Evolutionary conservation across 1,140 invertebrate species (phyloP).

Genomic region (Drosophila parvula): DNA sequence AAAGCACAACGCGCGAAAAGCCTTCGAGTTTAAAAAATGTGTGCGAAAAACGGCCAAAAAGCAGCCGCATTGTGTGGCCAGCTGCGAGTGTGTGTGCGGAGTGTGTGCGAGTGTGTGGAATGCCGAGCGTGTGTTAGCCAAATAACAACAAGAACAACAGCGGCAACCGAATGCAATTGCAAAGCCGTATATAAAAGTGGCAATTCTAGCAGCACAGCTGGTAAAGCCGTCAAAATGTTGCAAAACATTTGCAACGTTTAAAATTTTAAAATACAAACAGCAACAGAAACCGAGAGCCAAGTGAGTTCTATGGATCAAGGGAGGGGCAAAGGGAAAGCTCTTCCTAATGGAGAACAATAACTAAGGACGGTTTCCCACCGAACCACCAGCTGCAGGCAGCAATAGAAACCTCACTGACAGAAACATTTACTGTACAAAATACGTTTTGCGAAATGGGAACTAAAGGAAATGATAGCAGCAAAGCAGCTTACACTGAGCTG

Average conservation of each 20-base stretch:
- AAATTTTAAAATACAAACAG: slow-evolving; percentile 51
- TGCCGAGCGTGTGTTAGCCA: slow-evolving; percentile 42
- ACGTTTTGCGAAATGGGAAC: not conserved
- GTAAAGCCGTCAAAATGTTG: slow-evolving; percentile 45
- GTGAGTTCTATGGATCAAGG: slow-evolving; percentile 2
- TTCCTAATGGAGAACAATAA: slow-evolving; percentile 51
- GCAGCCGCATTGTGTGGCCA: slow-evolving; percentile 50
- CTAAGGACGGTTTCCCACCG: slow-evolving; percentile 27
- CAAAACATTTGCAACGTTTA: slow-evolving; percentile 52
- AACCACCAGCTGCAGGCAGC: slow-evolving; percentile 34
- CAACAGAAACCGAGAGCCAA: slow-evolving; percentile 26
- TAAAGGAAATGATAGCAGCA: slow-evolving; percentile 16
- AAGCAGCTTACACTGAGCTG: slow-evolving; percentile 43
- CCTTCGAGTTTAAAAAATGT: slow-evolving; percentile 49
- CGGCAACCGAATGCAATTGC: slow-evolving; percentile 21
- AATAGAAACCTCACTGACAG: slow-evolving; percentile 43
- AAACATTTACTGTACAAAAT: slow-evolving; percentile 44
- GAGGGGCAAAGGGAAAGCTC: slow-evolving; percentile 6
- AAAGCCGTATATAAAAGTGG: slow-evolving; percentile 30
- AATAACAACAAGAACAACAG: slow-evolving; percentile 32
- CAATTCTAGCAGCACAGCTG: slow-evolving; percentile 36
- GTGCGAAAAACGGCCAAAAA: slow-evolving; percentile 51
- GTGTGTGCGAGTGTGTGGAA: slow-evolving; percentile 15
- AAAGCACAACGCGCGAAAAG: slow-evolving; percentile 27
- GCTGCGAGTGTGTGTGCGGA: slow-evolving; percentile 1